Evolutionary conservation across 64 coral and sea anemone species (phyloP).

Genomic region (Stichodactyla helianthus): DNA sequence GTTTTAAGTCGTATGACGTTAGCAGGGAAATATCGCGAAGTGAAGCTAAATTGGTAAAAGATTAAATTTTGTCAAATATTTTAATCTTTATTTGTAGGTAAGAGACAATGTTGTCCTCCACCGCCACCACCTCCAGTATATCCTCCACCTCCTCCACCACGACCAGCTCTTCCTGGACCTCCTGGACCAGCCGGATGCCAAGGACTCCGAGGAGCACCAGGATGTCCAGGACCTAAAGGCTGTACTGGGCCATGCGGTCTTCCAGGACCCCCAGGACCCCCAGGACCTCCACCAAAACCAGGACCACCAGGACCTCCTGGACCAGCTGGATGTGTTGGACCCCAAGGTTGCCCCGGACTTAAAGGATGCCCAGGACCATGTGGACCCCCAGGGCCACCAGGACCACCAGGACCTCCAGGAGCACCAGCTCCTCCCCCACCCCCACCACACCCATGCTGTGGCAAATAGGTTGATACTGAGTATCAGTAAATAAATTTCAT

Average conservation of each 20-base stretch:
- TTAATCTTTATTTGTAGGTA: background rate
- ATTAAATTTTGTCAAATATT: background rate
- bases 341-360: constrained; percentile 18
- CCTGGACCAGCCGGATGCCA: constrained; percentile 55
- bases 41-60: too few species aligned
- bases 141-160: constrained; percentile 24
- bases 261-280: constrained; percentile 54
- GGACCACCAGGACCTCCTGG: constrained; percentile 57
- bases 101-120: constrained; percentile 24
- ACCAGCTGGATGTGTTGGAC: constrained; percentile 8
- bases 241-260: constrained; percentile 61
- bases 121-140: constrained; percentile 35
- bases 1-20: too few species aligned
- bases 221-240: constrained; percentile 64
- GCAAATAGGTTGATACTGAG: constrained; percentile 31
- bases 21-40: too few species aligned
- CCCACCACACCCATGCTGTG: constrained; percentile 46
- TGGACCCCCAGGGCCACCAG: constrained; percentile 60
- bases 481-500: background rate
- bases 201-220: constrained; percentile 51
- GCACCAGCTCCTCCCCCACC: constrained; percentile 49
- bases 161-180: constrained; percentile 52
- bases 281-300: constrained; percentile 59
- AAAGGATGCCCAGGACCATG: constrained; percentile 26
- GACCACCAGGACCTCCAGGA: constrained; percentile 55